Conservation (phyloP, 2,113 vertebrate genomes). For the Chlorodrepanis virens region DNA sequence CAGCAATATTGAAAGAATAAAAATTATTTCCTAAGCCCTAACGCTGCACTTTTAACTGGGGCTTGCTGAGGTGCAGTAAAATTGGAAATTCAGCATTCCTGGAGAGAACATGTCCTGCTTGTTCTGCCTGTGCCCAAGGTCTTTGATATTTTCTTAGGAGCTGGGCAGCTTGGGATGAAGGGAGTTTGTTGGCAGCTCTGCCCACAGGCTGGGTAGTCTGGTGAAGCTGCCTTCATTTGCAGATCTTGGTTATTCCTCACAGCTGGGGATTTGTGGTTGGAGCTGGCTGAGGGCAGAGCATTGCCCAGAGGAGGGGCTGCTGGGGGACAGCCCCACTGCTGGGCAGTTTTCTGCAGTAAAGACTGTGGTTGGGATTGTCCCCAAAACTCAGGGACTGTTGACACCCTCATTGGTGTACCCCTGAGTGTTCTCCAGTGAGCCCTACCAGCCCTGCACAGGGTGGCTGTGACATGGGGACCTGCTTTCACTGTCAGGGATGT, state of each 20-base stretch:
- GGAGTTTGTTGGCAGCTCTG: neutral
- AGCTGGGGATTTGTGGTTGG: neutral
- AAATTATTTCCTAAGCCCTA: neutral
- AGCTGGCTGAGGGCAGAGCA: neutral
- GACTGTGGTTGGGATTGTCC: neutral
- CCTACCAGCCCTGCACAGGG: neutral
- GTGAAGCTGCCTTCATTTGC: neutral
- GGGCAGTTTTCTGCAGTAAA: neutral
- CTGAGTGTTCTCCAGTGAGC: neutral
- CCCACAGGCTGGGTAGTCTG: neutral
- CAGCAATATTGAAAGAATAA: neutral
- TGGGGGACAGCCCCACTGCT: neutral
- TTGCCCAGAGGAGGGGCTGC: accelerated
- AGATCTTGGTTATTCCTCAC: neutral
- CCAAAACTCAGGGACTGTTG: neutral
- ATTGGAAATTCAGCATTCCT: neutral
- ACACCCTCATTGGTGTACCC: neutral
- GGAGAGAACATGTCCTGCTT: neutral
- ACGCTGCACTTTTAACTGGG: neutral
- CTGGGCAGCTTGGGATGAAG: neutral
- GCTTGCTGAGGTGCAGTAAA: neutral
- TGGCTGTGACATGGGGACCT: neutral
- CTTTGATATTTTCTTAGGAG: neutral
- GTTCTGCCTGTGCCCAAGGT: neutral
- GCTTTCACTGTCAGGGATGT: neutral